Evolutionary conservation across 1,140 invertebrate genomes (phyloP), one percentile per base, ranked within the genome.

Genomic region (Subanguina moxae): DNA sequence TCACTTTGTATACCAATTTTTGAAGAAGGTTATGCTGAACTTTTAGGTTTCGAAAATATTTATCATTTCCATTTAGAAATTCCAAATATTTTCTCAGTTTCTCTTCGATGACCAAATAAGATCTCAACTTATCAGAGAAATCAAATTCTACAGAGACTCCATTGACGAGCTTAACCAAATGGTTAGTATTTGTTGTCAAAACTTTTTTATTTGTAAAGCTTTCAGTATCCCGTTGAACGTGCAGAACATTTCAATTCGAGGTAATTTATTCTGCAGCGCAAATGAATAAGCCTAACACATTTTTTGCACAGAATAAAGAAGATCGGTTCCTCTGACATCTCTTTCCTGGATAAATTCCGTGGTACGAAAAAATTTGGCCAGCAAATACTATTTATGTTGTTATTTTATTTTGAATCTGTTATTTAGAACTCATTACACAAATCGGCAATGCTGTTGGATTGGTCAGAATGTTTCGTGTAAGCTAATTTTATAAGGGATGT

Each of bases 81-180:
- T 98, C 76, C 90, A 90, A 73, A 89, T 90, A 1, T 95, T 98
- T 82, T 97, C 94, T 1, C 93, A 97, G 83, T 98, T 97, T 83
- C 88, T 99, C 75, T 97, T 90, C 83, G 94, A 98, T 84, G 95
- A 98, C 84, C 93, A 95, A 76, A 96, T 99, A 61, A 97, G 97
- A 83, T 96, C 93, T 0, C 87, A 91, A 63, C 84, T 99, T 0
- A 87, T 93, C 62, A 93, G 85, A 84, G 94, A 97, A 83, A 86
- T 92, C 68, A 88, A 89, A 65, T 89, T 86, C 83, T 87, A 88
- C 83, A 87, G 88, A 74, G 86, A 87, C 78, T 84, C 85, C 63
- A 86, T 86, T 62, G 88, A 86, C 84, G 70, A 86, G 86, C 62
- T 83, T 13, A 74, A 73, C 45, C 65, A 79, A 74, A 76, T 69